These are phyloP conservation scores for Boleophthalmus pectinirostris DNA, from an alignment of 2,113 vertebrate species.

Conservation along the genomic window DNA sequence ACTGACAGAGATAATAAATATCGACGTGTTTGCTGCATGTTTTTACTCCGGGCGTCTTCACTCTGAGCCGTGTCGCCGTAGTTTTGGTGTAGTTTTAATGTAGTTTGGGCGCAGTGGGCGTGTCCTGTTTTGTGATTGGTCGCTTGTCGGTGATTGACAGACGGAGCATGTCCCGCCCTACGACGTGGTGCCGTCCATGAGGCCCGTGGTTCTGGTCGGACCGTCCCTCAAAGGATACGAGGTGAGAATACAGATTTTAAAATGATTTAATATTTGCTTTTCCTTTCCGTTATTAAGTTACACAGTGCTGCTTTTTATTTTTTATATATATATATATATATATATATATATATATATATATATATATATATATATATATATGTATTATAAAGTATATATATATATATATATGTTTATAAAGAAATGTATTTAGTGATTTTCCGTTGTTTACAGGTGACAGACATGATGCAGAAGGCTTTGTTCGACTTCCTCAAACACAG, in stretches of 20 bases:
- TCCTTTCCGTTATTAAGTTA: no score
- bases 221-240: conserved; percentile 95
- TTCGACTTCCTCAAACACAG: conserved; percentile 97
- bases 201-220: conserved; percentile 94
- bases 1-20: not conserved
- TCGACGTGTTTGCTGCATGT: conserved; percentile 42
- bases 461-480: conserved; percentile 99
- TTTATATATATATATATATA: no score
- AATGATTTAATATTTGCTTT: no score
- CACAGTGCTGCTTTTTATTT: no score
- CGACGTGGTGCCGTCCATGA: conserved; percentile 96
- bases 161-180: conserved; percentile 91
- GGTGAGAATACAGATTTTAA: conserved; percentile 75
- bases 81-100: no score
- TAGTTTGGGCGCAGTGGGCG: not conserved
- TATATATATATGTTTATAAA: no score
- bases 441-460: conserved; percentile 82
- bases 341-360: no score
- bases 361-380: no score
- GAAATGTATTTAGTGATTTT: no score
- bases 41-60: no score
- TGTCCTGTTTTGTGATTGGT: conserved; percentile 13
- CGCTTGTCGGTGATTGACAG: conserved; percentile 66
- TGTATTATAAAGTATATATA: no score
- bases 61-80: not conserved